These are phyloP conservation scores for Knipowitschia caucasica DNA, from an alignment of 2,797 vertebrate genomes.

Conservation along the genomic window DNA sequence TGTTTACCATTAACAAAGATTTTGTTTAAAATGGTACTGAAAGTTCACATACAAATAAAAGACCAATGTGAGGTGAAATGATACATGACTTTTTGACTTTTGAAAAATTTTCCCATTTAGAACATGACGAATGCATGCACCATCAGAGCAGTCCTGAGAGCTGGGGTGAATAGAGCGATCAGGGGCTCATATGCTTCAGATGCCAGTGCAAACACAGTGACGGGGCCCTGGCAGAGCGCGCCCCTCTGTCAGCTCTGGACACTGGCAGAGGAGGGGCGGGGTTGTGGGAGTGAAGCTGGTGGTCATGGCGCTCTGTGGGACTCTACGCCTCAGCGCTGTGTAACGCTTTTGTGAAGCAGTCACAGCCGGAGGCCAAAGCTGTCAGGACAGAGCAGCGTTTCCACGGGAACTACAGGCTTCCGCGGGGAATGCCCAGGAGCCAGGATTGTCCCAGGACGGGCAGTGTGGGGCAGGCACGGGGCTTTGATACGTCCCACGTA, in stretches of 20 bases:
- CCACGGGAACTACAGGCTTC: constrained; percentile 70
- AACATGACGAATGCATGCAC: neutral
- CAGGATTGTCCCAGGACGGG: constrained; percentile 32
- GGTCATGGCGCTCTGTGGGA: constrained; percentile 54
- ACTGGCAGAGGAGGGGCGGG: constrained; percentile 36
- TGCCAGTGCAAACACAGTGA: constrained; percentile 47
- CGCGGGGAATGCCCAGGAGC: constrained; percentile 66
- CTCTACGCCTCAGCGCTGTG: constrained; percentile 47
- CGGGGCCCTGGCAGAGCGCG: constrained; percentile 49
- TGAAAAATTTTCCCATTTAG: too few relatives aligned
- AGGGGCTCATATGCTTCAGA: constrained; percentile 47
- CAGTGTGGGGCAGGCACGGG: constrained; percentile 33
- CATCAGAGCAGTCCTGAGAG: constrained; percentile 22
- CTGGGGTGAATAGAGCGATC: constrained; percentile 39
- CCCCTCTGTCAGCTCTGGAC: constrained; percentile 12
- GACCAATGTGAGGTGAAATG: too few relatives aligned
- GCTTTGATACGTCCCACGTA: constrained; percentile 11
- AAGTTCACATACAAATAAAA: too few relatives aligned
- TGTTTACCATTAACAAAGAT: too few relatives aligned
- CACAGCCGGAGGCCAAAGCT: constrained; percentile 71
- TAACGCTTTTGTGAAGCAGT: constrained; percentile 62
- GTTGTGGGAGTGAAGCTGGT: constrained; percentile 46
- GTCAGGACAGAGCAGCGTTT: constrained; percentile 77
- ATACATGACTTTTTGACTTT: too few relatives aligned
- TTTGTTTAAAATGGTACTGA: too few relatives aligned